phyloP scores from a whole-genome alignment of 2,113 vertebrate species.

The Tupaia tana region DNA sequence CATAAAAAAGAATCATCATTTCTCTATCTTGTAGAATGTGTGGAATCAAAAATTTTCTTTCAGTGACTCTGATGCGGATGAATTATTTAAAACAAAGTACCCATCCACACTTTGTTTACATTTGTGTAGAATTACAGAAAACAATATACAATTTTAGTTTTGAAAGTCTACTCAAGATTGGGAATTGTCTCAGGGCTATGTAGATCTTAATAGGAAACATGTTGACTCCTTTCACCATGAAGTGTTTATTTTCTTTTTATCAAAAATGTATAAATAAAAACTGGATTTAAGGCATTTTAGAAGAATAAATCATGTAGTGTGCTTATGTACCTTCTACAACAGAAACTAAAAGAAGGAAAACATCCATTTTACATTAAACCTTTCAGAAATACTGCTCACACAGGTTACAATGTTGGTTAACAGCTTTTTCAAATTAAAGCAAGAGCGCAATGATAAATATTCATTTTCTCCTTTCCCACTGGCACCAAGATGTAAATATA shows the following conservation, averaged over 20 bases:
- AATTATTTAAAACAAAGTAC: slow-evolving; percentile 31
- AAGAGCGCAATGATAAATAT: slow-evolving; percentile 75
- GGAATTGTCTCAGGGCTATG: background rate
- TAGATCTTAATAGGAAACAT: slow-evolving; percentile 41
- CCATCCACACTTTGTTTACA: slow-evolving; percentile 41
- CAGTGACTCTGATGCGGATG: background rate
- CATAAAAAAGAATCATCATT: background rate
- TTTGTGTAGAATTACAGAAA: slow-evolving; percentile 65
- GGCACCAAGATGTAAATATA: slow-evolving; percentile 81
- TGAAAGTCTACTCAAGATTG: slow-evolving; percentile 21
- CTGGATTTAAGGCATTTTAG: background rate
- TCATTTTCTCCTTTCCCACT: slow-evolving; percentile 76
- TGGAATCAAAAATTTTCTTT: slow-evolving; percentile 44
- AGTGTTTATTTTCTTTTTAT: slow-evolving; percentile 42
- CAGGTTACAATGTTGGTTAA: slow-evolving; percentile 18
- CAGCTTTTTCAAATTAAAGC: slow-evolving; percentile 70
- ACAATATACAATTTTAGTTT: slow-evolving; percentile 60
- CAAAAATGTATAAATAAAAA: slow-evolving; percentile 41
- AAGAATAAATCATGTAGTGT: background rate
- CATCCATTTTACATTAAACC: slow-evolving; percentile 10
- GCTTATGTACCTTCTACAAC: background rate
- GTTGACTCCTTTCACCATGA: background rate
- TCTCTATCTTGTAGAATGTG: background rate
- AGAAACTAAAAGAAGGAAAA: slow-evolving; percentile 10
- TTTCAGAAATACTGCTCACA: slow-evolving; percentile 40